A percentile compares a stretch with the other conserved stretches of the same genome.
phyloP scores from a whole-genome alignment of 2,113 vertebrate species.

The Serilophus lunatus region DNA sequence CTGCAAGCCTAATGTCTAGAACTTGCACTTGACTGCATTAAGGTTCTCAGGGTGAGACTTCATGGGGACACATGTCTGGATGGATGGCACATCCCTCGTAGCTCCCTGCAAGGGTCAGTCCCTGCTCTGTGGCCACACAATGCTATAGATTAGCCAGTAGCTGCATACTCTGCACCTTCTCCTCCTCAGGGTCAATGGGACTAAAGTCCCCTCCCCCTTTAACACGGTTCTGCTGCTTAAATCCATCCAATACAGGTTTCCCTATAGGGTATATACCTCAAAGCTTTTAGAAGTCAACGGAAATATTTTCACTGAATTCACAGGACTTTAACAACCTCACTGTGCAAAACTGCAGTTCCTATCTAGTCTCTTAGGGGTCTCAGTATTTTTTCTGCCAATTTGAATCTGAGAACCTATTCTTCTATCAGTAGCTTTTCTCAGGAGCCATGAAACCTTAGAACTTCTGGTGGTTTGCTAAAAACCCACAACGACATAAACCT shows the following conservation, averaged over 20 bases:
- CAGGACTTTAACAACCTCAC: background rate
- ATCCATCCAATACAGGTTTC: background rate
- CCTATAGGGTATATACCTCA: background rate
- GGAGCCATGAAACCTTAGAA: background rate
- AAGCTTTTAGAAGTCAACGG: background rate
- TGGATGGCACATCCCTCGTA: fast-evolving
- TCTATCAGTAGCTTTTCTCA: background rate
- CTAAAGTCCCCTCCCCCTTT: background rate
- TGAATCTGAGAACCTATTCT: background rate
- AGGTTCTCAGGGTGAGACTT: background rate
- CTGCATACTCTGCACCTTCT: background rate
- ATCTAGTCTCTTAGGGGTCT: background rate
- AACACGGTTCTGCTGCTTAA: background rate
- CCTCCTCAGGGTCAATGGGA: background rate
- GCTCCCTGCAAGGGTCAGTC: background rate
- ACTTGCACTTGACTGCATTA: too few relatives aligned
- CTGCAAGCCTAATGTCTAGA: too few relatives aligned
- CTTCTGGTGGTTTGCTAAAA: background rate
- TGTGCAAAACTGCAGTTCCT: background rate
- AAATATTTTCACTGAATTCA: background rate
- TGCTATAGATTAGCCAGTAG: background rate
- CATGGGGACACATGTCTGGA: fast-evolving
- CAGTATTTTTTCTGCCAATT: background rate
- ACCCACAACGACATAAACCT: background rate
- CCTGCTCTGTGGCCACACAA: background rate